Evolutionary conservation across 2,113 vertebrate species (phyloP), one percentile per base, ranked within the genome.

Genomic region (Chauna torquata): DNA sequence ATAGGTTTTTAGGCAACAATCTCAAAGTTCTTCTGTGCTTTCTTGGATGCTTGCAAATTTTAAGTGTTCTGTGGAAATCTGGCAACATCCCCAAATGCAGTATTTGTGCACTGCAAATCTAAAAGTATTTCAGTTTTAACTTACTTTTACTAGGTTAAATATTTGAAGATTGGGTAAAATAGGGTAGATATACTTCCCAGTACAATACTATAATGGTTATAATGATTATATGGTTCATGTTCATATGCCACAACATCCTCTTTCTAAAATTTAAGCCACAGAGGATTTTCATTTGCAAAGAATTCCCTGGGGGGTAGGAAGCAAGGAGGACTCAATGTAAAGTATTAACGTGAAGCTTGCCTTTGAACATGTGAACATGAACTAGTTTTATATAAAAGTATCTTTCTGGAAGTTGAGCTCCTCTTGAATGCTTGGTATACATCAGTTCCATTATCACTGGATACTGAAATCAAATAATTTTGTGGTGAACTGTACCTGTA

Each of bases 251-350:
- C 62, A 88, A 69, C 69, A 76, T 91, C 85, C 49, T 72, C 72
- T 82, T 92, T 44, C 78, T 82, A 84, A 90, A 89, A 91, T 85
- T 57, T 92, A 94, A 97, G 52, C 69, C 83, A 79, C 30, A 45
- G 65, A 58, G 49, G 57, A 81, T 95, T 94, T 89, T 87, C 0
- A 0, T 94, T 95, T 94, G 69, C 61, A 92, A 81, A 87, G 44
- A 82, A 82, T 88, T 86, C 72, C 70, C 65, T 0, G 3, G 30
- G 24, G 47, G 30, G 3, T 91, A 68, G 75, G 65, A 79, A 96
- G 70, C 57, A 65, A 76, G 65, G 61, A 92, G 82, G 81, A 25
- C 77, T 93, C 8, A 2, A 52, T 86, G 72, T 69, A 22, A 86
- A 94, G 55, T 79, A 52, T 86, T 65, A 81, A 81, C 1, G 1